Evolutionary conservation across 2,888 invertebrate genomes (phyloP), one percentile per base, ranked within the genome.

Genomic region (Athrips mouffetella): DNA sequence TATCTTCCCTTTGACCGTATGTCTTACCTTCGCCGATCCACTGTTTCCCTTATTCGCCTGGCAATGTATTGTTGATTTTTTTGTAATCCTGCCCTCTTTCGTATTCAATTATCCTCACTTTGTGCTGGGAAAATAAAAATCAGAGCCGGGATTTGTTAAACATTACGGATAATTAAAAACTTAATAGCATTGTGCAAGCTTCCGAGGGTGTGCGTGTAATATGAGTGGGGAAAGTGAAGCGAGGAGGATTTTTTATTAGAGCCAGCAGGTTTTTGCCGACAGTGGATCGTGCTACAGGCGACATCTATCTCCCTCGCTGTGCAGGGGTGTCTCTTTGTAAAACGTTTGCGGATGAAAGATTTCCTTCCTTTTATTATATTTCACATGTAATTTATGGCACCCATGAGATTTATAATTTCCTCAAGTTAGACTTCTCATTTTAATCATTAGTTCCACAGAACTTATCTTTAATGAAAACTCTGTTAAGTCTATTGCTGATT

Each of bases 1-100:
- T 84, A 85, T 83, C 77, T 80, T 80, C 69, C 70, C 73, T 83
- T 80, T 85, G 85, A 83, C 82, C 82, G 77, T 81, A 73, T 76
- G 78, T 78, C 79, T 83, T 80, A 81, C 77, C 76, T 80, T 76
- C 69, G 50, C 70, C 61, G 55, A 71, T 65, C 65, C 66, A 65
- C 66, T 69, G 65, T 73, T 74, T 63, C 56, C 62, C 58, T 66
- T 67, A 64, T 68, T 62, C 61, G 62, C 60, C 57, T 64, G 58
- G 55, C 63, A 65, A 66, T 70, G 65, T 72, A 71, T 72, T 73
- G 70, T 74, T 70, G 62, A 53, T 64, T 67, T 67, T 75, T 72
- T 65, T 65, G 63, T 70, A 67, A 72, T 67, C 63, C 59, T 52
- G 52, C 54, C 60, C 59, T 53, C 62, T 60, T 61, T 68, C 64